Evolutionary conservation across 2,797 vertebrate species (phyloP), one percentile per base, ranked within the genome.

Genomic region (Anisognathus igniventris): DNA sequence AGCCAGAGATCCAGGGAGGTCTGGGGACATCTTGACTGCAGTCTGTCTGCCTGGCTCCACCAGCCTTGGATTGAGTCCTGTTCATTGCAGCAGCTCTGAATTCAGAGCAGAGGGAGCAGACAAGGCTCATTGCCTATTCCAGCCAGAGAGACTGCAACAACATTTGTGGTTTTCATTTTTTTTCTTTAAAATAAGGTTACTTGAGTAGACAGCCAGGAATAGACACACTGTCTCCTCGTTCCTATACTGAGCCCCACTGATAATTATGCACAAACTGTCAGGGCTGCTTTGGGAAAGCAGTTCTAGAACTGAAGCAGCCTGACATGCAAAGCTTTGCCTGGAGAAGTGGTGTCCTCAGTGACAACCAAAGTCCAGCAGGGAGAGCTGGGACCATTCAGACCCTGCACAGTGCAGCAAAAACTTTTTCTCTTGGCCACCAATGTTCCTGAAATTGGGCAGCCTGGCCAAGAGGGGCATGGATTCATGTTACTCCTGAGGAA

Each of bases 1-100:
- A 89, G 92, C 5, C 68, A 80, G 86, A 66, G 76, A 93, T 73
- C 5, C 68, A 66, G 86, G 66, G 79, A 93, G 76, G 76, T 91
- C 53, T 92, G 87, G 92, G 89, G 95, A 93, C 93, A 90, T 91
- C 92, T 85, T 93, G 86, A 71, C 95, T 96, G 95, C 95, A 93
- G 93, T 84, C 91, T 95, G 93, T 72, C 87, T 94, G 76, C 76
- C 93, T 94, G 88, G 75, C 94, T 96, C 91, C 45, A 4, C 75
- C 0, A 6, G 66, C 27, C 91, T 96, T 97, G 92, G 95, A 96
- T 90, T 56, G 51, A 24, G 48, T 96, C 89, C 79, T 87, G 92
- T 90, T 73, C 87, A 91, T 91, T 95, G 95, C 95, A 96, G 91
- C 89, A 84, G 92, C 93, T 91, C 79, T 53, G 95, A 94, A 93